Evolutionary conservation across 1,140 invertebrate species (phyloP).

Genomic region (Diorhabda sublineata): DNA sequence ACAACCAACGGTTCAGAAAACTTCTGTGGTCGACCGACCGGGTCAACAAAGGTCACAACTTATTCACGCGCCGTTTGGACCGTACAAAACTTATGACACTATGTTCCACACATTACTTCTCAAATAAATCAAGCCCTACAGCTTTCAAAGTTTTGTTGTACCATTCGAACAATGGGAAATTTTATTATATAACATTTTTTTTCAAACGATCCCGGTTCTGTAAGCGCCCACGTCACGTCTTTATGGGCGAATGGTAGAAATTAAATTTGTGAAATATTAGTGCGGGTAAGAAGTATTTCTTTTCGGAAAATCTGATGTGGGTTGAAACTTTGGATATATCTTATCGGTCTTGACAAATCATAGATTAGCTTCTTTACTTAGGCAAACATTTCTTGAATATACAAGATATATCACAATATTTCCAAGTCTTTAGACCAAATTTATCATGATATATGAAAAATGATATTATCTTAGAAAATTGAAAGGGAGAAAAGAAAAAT

Average conservation of each 20-base stretch:
- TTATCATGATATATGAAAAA: too few species aligned
- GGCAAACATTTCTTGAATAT: too few species aligned
- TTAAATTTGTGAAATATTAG: constrained; percentile 13
- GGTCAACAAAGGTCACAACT: constrained; percentile 12
- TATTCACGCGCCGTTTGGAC: constrained; percentile 17
- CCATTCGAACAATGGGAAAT: constrained; percentile 8
- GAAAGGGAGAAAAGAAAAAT: too few species aligned
- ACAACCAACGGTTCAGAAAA: constrained; percentile 8
- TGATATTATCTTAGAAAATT: too few species aligned
- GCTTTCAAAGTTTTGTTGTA: constrained; percentile 16
- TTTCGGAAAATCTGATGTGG: background rate
- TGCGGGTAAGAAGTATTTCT: background rate
- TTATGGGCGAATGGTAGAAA: background rate
- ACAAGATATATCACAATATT: too few species aligned
- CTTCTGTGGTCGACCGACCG: constrained; percentile 12
- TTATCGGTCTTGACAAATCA: too few species aligned
- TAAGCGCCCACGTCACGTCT: constrained; percentile 3
- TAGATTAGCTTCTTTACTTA: too few species aligned
- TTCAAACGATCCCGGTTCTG: constrained; percentile 1
- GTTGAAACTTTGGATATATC: too few species aligned
- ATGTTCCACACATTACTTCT: constrained; percentile 21
- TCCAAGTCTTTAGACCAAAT: too few species aligned
- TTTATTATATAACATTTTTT: constrained; percentile 15
- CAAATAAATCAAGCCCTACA: constrained; percentile 18
- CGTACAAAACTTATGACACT: constrained; percentile 20